Conservation (phyloP, 2,797 vertebrate species). For the Spea hammondii region DNA sequence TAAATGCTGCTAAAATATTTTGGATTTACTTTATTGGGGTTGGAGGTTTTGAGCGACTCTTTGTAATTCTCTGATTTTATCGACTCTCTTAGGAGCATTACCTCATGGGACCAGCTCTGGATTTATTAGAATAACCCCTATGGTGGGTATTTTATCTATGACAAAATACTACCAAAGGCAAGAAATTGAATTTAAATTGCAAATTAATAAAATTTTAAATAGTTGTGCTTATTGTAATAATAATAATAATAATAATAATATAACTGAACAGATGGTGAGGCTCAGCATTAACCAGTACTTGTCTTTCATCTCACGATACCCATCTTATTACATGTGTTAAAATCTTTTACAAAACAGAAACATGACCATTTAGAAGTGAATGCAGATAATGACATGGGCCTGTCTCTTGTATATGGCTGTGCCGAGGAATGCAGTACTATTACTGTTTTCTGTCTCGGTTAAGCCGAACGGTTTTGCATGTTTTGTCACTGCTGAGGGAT, state of each 20-base stretch:
- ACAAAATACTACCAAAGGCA: not conserved
- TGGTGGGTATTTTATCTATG: not conserved
- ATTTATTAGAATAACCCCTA: too few relatives aligned
- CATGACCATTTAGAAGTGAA: slow-evolving; percentile 36
- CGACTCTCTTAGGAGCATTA: too few relatives aligned
- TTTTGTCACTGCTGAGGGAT: slow-evolving; percentile 46
- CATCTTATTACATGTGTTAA: slow-evolving; percentile 14
- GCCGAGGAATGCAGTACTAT: slow-evolving; percentile 33
- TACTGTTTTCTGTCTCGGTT: slow-evolving; percentile 31
- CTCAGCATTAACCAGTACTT: slow-evolving; percentile 14
- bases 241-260: not conserved
- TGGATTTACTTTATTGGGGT: too few relatives aligned
- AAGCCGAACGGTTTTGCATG: slow-evolving; percentile 22
- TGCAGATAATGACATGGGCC: slow-evolving; percentile 32
- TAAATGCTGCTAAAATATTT: too few relatives aligned
- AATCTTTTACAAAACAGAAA: slow-evolving; percentile 21
- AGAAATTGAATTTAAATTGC: not conserved
- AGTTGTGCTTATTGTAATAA: slow-evolving; percentile 12
- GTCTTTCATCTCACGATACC: slow-evolving; percentile 25
- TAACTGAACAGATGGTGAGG: slow-evolving; percentile 39
- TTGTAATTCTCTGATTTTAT: too few relatives aligned
- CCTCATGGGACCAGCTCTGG: too few relatives aligned
- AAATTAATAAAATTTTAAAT: not conserved
- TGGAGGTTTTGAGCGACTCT: too few relatives aligned
- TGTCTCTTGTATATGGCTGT: slow-evolving; percentile 17